These are phyloP conservation scores for Gopherus evgoodei DNA, from an alignment of 2,113 vertebrate species.

Conservation along the genomic window DNA sequence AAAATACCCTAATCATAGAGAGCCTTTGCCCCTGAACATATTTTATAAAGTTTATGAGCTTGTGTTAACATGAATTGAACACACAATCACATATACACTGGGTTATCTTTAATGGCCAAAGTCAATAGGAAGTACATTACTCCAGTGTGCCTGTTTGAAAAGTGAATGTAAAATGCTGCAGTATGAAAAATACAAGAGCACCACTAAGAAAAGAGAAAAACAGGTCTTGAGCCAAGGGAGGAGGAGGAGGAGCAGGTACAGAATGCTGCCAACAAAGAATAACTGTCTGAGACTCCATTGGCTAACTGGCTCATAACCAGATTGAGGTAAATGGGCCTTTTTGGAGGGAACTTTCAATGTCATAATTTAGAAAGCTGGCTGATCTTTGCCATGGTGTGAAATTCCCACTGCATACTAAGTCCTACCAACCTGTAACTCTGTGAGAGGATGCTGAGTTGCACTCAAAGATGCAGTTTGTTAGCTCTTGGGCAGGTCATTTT, in stretches of 20 bases:
- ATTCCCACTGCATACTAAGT: neutral
- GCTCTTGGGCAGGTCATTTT: neutral
- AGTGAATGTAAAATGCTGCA: neutral
- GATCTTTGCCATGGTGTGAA: neutral
- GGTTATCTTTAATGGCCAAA: neutral
- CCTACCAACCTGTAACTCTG: neutral
- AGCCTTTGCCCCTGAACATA: neutral
- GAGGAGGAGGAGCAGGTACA: slow-evolving; percentile 65
- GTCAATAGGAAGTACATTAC: neutral
- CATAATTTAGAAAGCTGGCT: slow-evolving; percentile 3
- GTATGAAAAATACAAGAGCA: neutral
- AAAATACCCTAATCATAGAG: neutral
- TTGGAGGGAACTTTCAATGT: neutral
- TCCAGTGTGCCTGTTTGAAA: neutral
- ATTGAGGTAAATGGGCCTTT: slow-evolving; percentile 54
- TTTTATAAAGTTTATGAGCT: neutral
- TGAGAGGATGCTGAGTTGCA: neutral
- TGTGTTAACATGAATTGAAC: neutral
- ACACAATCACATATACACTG: neutral
- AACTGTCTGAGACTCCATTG: slow-evolving; percentile 43
- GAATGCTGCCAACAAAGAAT: slow-evolving; percentile 59
- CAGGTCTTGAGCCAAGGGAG: slow-evolving; percentile 21
- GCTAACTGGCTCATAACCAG: slow-evolving; percentile 39
- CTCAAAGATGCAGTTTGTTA: neutral
- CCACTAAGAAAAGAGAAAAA: slow-evolving; percentile 30